These are phyloP conservation scores for Chironomus striatipennis DNA, from an alignment of 1,140 invertebrate genomes.

Conservation along the genomic window DNA sequence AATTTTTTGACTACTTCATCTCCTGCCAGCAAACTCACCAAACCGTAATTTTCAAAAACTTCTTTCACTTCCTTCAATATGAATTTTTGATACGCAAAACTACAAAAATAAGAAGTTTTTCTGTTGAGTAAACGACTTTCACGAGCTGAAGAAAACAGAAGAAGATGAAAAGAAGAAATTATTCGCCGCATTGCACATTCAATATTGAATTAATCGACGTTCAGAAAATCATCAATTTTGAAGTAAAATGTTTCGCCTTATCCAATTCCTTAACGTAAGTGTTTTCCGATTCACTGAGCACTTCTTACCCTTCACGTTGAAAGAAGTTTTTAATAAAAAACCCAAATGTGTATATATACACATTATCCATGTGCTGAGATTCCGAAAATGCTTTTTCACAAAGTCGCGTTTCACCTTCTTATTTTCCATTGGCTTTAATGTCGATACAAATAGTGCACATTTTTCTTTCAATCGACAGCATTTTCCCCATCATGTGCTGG, in stretches of 20 bases:
- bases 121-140: no score
- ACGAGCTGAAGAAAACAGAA: not conserved
- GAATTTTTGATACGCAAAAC: no score
- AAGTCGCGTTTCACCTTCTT: not conserved
- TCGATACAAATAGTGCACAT: not conserved
- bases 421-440: not conserved
- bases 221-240: not conserved
- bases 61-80: no score
- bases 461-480: not conserved
- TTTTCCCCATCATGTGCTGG: not conserved
- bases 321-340: not conserved
- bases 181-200: conserved; percentile 11
- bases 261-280: not conserved
- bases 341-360: not conserved
- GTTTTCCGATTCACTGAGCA: conserved; percentile 4
- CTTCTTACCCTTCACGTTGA: not conserved
- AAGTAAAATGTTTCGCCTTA: not conserved
- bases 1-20: no score
- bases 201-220: conserved; percentile 9
- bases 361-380: not conserved
- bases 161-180: not conserved
- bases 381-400: not conserved
- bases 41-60: no score
- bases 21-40: no score
- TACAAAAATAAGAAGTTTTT: no score